Evolutionary conservation across 2,888 invertebrate genomes (phyloP).

Genomic region (Lasioglossum zephyrum): DNA sequence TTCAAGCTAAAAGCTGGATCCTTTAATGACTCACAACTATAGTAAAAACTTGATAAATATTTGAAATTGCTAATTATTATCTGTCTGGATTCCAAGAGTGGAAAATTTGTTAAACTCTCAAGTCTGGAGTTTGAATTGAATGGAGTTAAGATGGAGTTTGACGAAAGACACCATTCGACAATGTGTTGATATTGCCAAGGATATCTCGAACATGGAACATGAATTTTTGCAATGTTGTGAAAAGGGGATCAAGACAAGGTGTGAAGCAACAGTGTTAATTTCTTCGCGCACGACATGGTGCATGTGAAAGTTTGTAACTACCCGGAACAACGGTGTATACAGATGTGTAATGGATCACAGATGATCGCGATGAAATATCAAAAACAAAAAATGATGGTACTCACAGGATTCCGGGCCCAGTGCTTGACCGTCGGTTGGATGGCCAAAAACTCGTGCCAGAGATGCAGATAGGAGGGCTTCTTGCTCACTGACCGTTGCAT

Average conservation of each 20-base stretch:
- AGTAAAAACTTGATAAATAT: too few relatives aligned
- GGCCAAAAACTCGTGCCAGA: slow-evolving; percentile 77
- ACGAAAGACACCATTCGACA: too few relatives aligned
- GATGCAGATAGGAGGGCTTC: slow-evolving; percentile 74
- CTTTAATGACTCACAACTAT: too few relatives aligned
- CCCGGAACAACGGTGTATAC: background rate
- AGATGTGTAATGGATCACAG: background rate
- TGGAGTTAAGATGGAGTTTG: too few relatives aligned
- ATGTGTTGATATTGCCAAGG: background rate
- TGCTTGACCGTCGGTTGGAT: slow-evolving; percentile 51
- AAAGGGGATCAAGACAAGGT: background rate
- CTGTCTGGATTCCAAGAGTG: too few relatives aligned
- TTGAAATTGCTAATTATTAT: too few relatives aligned
- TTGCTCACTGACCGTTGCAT: slow-evolving; percentile 70
- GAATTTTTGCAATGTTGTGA: background rate
- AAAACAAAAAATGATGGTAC: slow-evolving; percentile 6
- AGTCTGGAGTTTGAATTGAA: too few relatives aligned
- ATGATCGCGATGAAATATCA: background rate
- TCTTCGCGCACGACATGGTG: background rate
- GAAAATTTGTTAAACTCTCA: too few relatives aligned
- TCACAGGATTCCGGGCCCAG: slow-evolving; percentile 37
- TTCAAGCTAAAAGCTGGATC: too few relatives aligned
- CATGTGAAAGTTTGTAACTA: background rate
- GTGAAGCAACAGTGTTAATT: background rate
- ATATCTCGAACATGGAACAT: background rate